These are phyloP conservation scores for Ptilodon capucinus DNA, from an alignment of 2,888 invertebrate genomes.

Conservation along the genomic window DNA sequence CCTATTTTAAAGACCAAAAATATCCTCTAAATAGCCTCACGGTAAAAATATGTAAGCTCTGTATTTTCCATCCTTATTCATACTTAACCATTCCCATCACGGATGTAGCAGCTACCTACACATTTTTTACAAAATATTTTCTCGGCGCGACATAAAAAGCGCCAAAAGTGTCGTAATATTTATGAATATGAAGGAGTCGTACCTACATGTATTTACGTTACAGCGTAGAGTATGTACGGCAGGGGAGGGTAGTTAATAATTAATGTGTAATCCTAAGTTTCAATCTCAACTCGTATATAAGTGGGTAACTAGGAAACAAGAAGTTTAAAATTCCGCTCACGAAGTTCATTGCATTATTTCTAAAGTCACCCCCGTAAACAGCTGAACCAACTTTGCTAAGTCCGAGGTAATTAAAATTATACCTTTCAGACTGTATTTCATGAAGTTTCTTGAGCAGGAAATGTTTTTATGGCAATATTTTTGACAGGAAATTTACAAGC, in stretches of 20 bases:
- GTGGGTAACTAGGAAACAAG: slow-evolving; percentile 18
- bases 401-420: background rate
- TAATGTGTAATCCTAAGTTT: slow-evolving; percentile 18
- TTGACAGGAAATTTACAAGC: too few species aligned
- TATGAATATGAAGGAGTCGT: background rate
- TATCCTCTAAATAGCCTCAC: too few species aligned
- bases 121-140: too few species aligned
- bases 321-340: slow-evolving; percentile 19
- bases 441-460: too few species aligned
- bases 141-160: too few species aligned
- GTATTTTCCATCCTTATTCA: too few species aligned
- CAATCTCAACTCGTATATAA: slow-evolving; percentile 18
- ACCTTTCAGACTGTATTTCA: background rate
- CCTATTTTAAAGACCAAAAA: too few species aligned
- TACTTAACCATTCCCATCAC: too few species aligned
- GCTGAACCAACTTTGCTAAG: background rate
- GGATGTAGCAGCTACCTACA: too few species aligned
- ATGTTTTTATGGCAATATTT: too few species aligned
- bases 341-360: slow-evolving; percentile 17
- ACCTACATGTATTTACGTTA: background rate
- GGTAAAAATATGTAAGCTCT: too few species aligned
- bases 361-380: slow-evolving; percentile 10
- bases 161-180: background rate
- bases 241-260: slow-evolving; percentile 22
- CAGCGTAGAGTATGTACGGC: background rate